Base-by-base conservation (phyloP, 2,113 vertebrate species). In the Guaruba guarouba region DNA sequence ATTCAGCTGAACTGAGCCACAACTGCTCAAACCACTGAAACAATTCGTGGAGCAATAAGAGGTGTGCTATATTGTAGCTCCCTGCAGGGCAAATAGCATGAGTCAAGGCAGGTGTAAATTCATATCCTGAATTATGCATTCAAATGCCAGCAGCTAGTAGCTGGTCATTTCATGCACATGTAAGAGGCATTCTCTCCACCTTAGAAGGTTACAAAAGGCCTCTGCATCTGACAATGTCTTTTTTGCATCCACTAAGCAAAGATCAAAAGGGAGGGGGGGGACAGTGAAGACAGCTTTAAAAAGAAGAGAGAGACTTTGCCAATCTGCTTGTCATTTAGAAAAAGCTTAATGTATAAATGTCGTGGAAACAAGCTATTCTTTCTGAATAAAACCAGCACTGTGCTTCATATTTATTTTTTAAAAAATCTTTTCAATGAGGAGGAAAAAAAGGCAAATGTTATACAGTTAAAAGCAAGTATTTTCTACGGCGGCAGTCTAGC, bases 241-340 rank as follows among this genome's bases (percentile, higher is more conserved):
- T 95, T 91, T 95, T 81, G 92, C 80, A 96, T 80, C 67, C 75
- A 91, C 55, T 35, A 94, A 86, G 73, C 76, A 94, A 94, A 92
- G 93, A 95, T 93, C 85, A 95, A 95, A 90, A 22, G 5, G 88
- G 16, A 44, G 7, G 10, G 5, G 31, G 13, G 4, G 12, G 29
- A 23, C 13, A 8, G 29, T 66, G 70, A 61, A 82, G 41, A 55
- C 18, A 51, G 44, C 28, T 61, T 64, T 19, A 17, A 57, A 95
- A 92, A 93, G 89, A 92, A 88, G 70, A 93, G 90, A 97, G 88
- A 90, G 91, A 90, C 92, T 93, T 77, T 87, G 90, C 88, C 85
- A 97, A 96, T 94, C 85, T 96, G 82, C 96, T 97, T 97, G 95
- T 98, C 95, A 97, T 98, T 97, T 97, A 95, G 95, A 96, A 95